A percentile compares a stretch with the other conserved stretches of the same genome.
Conservation (phyloP, 2,888 invertebrate species). For the Nemurella pictetii region DNA sequence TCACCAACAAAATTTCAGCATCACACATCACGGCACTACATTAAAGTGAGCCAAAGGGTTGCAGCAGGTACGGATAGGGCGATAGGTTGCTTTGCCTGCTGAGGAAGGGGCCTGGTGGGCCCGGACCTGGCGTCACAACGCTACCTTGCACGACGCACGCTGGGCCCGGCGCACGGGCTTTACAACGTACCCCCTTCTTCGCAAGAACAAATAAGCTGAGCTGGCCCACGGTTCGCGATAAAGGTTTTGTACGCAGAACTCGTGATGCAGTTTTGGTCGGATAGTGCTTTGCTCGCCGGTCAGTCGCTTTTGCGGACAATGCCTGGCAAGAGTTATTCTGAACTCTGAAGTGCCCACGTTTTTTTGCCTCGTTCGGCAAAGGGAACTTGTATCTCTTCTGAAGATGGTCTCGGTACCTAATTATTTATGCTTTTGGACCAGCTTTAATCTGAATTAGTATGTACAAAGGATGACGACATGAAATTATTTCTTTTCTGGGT, state of each 20-base stretch:
- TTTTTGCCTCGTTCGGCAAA: not conserved
- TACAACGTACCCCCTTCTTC: not conserved
- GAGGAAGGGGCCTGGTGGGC: too few relatives aligned
- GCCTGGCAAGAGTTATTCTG: too few relatives aligned
- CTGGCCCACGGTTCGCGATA: not conserved
- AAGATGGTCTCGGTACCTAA: not conserved
- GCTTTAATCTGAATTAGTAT: not conserved
- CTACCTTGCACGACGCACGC: too few relatives aligned
- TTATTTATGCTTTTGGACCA: not conserved
- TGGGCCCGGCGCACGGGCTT: not conserved
- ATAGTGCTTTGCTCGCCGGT: too few relatives aligned
- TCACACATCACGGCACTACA: too few relatives aligned
- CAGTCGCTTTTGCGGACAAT: too few relatives aligned
- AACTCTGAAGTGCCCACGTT: not conserved
- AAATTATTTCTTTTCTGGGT: not conserved
- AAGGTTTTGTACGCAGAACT: not conserved
- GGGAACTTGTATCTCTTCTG: not conserved
- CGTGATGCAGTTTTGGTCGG: not conserved
- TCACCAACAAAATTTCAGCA: too few relatives aligned
- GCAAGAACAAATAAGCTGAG: not conserved
- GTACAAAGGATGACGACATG: not conserved
- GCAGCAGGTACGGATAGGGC: too few relatives aligned
- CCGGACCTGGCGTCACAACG: too few relatives aligned
- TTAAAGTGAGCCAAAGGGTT: too few relatives aligned
- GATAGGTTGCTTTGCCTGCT: too few relatives aligned